A percentile compares a stretch with the other conserved stretches of the same genome.
These are phyloP conservation scores for Alloplasta piceator DNA, from an alignment of 2,888 invertebrate genomes.

Conservation along the genomic window DNA sequence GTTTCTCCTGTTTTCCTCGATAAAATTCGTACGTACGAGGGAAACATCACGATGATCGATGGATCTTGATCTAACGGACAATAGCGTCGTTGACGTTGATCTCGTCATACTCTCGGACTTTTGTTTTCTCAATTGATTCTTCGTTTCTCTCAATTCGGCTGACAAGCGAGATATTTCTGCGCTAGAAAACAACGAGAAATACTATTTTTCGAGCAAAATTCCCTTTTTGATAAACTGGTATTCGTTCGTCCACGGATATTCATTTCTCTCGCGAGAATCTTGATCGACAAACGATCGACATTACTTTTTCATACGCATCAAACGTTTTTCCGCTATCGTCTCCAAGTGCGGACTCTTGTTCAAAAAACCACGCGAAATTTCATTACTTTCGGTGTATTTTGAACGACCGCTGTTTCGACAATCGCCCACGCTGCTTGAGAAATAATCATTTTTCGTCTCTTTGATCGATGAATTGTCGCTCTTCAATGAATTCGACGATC, in stretches of 20 bases:
- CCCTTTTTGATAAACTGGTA: neutral
- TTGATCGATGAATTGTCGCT: neutral
- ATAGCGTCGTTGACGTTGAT: conserved; percentile 38
- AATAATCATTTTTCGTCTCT: conserved; percentile 9
- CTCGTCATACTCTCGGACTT: conserved; percentile 22
- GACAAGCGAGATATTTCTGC: conserved; percentile 57
- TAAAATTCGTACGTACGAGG: conserved; percentile 9
- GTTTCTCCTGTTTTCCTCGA: conserved; percentile 34
- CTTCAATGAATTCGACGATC: conserved; percentile 33
- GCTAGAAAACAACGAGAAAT: conserved; percentile 23
- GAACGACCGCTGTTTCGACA: neutral
- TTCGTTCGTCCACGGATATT: neutral
- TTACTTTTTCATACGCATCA: conserved; percentile 53
- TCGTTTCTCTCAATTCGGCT: conserved; percentile 51
- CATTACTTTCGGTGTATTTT: neutral
- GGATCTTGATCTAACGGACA: conserved; percentile 1
- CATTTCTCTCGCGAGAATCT: neutral
- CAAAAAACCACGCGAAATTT: conserved; percentile 1
- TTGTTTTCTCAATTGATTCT: conserved; percentile 22
- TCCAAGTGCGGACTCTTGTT: conserved; percentile 36
- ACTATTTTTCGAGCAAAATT: neutral
- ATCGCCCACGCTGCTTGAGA: conserved; percentile 4
- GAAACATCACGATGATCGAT: neutral
- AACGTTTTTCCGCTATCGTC: conserved; percentile 30
- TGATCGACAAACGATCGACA: neutral